Base-by-base conservation (phyloP, 2,797 vertebrate species). In the Loriculus beryllinus region DNA sequence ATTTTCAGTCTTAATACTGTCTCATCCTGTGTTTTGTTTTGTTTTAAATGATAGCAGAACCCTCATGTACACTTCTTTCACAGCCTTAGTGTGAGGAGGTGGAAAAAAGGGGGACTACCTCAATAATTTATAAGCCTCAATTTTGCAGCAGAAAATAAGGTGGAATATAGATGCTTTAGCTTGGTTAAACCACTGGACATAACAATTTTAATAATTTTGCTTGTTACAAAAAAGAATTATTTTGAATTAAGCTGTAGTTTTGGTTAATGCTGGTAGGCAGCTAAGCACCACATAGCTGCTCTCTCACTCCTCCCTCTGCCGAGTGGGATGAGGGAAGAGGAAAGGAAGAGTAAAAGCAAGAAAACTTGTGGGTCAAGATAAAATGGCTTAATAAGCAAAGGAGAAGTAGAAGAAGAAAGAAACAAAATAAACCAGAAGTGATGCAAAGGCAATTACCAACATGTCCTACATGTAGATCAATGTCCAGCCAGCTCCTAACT, bases 381-480 rank as follows among this genome's bases (percentile, higher is more conserved):
- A 80, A 83, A 64, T 12, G 9, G 15, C 25, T 77, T 54, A 40
- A 15, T 60, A 56, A 56, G 11, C 3, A 7, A 77, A 80, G 14
- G 12, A 75, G n/a, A 71, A 75, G 23, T n/a, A 62, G 6, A 77
- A 68, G 8, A 71, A 47, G 14, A 47, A 20, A 76, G 7, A 45
- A 72, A 9, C 12, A 63, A 76, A 68, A 39, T 7, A 35, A 74
- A 68, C 7, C 6, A 12, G 43, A 48, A 64, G 13, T 14, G 0
- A 35, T 26, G 23, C 28, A 90, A 84, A 42, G 33, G 17, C 10
- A 54, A 12, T 83, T 74, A 12, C 12, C 4, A 35, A 3, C 4
- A 60, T 9, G 13, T 39, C 21, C 18, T 9, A 29, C 5, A 14
- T 23, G 6, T 2, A 52, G 26, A 45, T 3, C 0, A 3, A 21